Evolutionary conservation across 1,140 invertebrate species (phyloP), one percentile per base, ranked within the genome.

Genomic region (Periplaneta americana): DNA sequence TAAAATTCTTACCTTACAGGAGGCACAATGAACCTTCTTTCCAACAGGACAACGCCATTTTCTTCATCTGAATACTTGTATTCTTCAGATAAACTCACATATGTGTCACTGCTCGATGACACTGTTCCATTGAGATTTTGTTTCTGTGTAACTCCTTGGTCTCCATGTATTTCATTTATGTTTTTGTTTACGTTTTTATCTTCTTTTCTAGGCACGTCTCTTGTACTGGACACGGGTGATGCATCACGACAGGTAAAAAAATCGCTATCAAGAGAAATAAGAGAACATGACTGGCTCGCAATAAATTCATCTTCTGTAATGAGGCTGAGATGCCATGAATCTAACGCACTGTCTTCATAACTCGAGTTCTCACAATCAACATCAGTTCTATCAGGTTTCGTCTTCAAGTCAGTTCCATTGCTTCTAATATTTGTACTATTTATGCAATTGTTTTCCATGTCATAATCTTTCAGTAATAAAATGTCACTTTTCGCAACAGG

Each of bases 21-120:
- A 6, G 89, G 86, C n/a, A 91, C 88, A 13, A 91, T 89, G 57
- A 93, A 86, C 85, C 93, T 90, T 76, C 91, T 92, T 86, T 96
- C 94, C 83, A 93, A 91, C 33, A 96, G 90, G 74, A 91, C 89
- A 1, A 95, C 87, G 74, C 93, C 92, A 84, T 95, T 91, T 79
- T 94, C 92, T 81, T 88, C 87, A 87, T 96, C 94, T 74, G 93
- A 91, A 86, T 95, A 95, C 78, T 93, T 93, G 84, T 95, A 96
- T 81, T 95, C 92, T 86, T 95, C 94, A 31, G 93, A 81, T 15
- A 81, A 22, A 8, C 34, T 74, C n/a, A 39, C 36, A 1, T 22
- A 79, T 1, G 78, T 37, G 11, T 79, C 36, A n/a, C 11, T 0
- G 8, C 32, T 76, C n/a, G 28, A 0, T 28, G 48, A 28, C 28